Percentiles rank a stretch among this genome's conserved stretches.
Conservation (phyloP, 2,888 invertebrate species). For the Epistrophe grossulariae region DNA sequence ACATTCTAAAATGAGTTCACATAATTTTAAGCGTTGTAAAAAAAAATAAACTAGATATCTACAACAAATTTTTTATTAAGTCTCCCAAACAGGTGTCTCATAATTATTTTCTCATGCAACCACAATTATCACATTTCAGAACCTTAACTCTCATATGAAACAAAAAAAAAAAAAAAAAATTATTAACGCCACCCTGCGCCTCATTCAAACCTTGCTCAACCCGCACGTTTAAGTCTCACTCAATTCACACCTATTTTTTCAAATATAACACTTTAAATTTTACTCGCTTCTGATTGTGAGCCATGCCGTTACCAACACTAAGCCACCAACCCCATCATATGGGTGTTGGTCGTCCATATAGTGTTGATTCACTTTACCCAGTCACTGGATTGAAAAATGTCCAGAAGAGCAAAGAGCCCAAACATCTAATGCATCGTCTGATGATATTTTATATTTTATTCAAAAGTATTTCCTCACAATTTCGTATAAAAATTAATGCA, state of each 20-base stretch:
- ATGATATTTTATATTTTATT: slow-evolving; percentile 17
- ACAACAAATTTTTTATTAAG: no score
- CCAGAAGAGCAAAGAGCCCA: neutral
- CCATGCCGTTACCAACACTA: slow-evolving; percentile 52
- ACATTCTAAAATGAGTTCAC: no score
- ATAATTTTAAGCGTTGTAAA: no score
- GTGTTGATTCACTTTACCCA: slow-evolving; percentile 2
- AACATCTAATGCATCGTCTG: neutral
- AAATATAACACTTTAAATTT: slow-evolving; percentile 30
- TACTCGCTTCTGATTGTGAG: slow-evolving; percentile 15
- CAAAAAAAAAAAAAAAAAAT: neutral
- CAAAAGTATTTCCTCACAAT: slow-evolving; percentile 30
- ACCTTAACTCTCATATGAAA: neutral
- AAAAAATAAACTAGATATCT: no score
- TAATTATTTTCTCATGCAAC: neutral
- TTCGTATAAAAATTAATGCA: neutral
- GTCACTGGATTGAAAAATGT: neutral
- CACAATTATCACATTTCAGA: slow-evolving; percentile 5
- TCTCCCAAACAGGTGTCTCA: neutral
- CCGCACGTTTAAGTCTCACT: slow-evolving; percentile 44
- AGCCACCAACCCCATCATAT: slow-evolving; percentile 25
- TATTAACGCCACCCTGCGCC: slow-evolving; percentile 33
- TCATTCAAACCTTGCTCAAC: slow-evolving; percentile 49
- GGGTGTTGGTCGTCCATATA: neutral
- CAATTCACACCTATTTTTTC: slow-evolving; percentile 53